A percentile compares a stretch with the other conserved stretches of the same genome.
Conservation (phyloP, 2,797 vertebrate species). For the Merluccius polli region DNA sequence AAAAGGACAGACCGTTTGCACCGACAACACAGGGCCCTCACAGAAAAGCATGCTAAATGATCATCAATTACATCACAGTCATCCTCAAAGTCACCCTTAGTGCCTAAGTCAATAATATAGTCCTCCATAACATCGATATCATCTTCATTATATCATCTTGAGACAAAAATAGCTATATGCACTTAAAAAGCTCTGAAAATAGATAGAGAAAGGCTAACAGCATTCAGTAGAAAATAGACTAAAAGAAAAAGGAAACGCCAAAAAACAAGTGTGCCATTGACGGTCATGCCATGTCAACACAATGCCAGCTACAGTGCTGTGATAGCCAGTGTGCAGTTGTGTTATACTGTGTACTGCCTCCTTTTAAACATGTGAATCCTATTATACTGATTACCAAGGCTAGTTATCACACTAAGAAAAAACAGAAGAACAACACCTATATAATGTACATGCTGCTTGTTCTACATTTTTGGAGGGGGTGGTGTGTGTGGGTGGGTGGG, state of each 20-base stretch:
- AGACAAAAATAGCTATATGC: conserved; percentile 75
- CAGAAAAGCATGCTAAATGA: conserved; percentile 68
- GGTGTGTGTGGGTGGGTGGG: conserved; percentile 18
- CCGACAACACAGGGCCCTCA: conserved; percentile 63
- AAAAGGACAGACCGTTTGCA: conserved; percentile 49
- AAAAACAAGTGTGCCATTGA: conserved; percentile 59
- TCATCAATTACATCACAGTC: conserved; percentile 46
- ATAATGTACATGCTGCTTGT: conserved; percentile 69
- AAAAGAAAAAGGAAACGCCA: conserved; percentile 47
- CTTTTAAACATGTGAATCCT: conserved; percentile 58
- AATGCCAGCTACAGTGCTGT: conserved; percentile 63
- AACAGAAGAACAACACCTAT: conserved; percentile 60
- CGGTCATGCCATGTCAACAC: conserved; percentile 72
- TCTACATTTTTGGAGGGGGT: conserved; percentile 39
- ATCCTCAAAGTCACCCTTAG: conserved; percentile 42
- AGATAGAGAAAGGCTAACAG: conserved; percentile 66
- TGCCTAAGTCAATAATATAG: conserved; percentile 48
- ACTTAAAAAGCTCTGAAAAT: conserved; percentile 74
- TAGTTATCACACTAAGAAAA: conserved; percentile 66
- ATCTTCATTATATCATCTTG: conserved; percentile 60
- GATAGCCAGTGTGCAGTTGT: conserved; percentile 52
- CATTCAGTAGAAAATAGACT: conserved; percentile 73
- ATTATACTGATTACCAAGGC: conserved; percentile 56
- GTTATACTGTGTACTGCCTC: conserved; percentile 62
- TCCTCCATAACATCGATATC: conserved; percentile 41